These are phyloP conservation scores for Iselma pallidipennis DNA, from an alignment of 2,888 invertebrate genomes.

Conservation along the genomic window DNA sequence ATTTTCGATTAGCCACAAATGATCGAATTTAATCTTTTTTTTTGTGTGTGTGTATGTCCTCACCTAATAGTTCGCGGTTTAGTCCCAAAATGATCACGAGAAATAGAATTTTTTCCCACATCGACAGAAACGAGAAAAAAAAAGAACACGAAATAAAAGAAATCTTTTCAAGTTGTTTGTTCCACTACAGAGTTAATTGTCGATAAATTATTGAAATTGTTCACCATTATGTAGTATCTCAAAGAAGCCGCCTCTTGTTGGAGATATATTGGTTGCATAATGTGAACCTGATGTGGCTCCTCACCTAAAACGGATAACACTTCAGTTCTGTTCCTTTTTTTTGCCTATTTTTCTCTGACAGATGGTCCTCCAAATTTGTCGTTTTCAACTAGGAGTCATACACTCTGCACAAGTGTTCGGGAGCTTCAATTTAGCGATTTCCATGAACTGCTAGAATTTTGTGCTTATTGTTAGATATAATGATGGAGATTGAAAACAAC, in stretches of 20 bases:
- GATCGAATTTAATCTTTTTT: not conserved
- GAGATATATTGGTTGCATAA: slow-evolving; percentile 49
- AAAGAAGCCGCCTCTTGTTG: slow-evolving; percentile 47
- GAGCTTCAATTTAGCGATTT: too few relatives aligned
- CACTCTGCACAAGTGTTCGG: too few relatives aligned
- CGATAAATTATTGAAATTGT: slow-evolving; percentile 52
- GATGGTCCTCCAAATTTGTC: not conserved
- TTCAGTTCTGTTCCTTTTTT: not conserved
- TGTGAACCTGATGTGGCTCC: slow-evolving; percentile 43
- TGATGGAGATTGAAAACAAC: slow-evolving; percentile 21
- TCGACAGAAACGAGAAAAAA: not conserved
- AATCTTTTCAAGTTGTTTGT: slow-evolving; percentile 3
- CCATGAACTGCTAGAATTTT: too few relatives aligned
- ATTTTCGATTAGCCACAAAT: not conserved
- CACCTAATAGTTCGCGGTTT: not conserved
- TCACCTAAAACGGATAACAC: slow-evolving; percentile 24
- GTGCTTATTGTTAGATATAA: too few relatives aligned
- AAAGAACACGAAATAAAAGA: not conserved
- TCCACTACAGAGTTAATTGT: slow-evolving; percentile 41
- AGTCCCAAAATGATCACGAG: not conserved
- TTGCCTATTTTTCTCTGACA: not conserved
- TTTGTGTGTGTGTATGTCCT: not conserved
- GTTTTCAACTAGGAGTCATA: too few relatives aligned
- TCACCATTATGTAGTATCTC: slow-evolving; percentile 46
- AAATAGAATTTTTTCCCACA: not conserved